Evolutionary conservation across 2,113 vertebrate species (phyloP).

Genomic region (Nerophis ophidion): DNA sequence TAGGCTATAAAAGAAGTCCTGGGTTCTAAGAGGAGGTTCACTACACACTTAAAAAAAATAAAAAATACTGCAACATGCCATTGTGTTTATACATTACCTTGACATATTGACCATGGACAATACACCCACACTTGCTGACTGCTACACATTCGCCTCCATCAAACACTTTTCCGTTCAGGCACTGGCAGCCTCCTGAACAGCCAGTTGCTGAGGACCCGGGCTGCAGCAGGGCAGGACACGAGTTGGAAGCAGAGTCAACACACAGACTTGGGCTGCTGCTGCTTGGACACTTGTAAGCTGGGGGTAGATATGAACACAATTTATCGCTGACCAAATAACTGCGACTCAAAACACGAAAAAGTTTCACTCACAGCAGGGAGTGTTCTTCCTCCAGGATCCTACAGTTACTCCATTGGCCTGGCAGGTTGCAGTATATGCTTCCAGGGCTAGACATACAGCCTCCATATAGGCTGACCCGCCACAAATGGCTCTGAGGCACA

Average conservation of each 20-base stretch:
- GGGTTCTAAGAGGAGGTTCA: neutral
- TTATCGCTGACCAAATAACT: neutral
- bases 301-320: neutral
- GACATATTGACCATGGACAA: slow-evolving; percentile 31
- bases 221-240: slow-evolving; percentile 36
- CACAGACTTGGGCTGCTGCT: slow-evolving; percentile 53
- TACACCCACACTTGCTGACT: slow-evolving; percentile 41
- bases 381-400: slow-evolving; percentile 21
- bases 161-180: slow-evolving; percentile 36
- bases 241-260: slow-evolving; percentile 38
- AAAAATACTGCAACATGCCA: neutral
- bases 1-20: no score
- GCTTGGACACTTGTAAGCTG: slow-evolving; percentile 53
- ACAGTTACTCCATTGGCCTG: slow-evolving; percentile 19
- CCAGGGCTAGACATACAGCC: slow-evolving; percentile 19
- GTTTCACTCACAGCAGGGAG: slow-evolving; percentile 15
- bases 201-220: neutral
- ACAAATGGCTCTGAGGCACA: slow-evolving; percentile 27
- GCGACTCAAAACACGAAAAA: neutral
- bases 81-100: slow-evolving; percentile 11
- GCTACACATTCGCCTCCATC: slow-evolving; percentile 28
- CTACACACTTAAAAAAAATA: neutral
- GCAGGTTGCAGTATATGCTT: slow-evolving; percentile 28
- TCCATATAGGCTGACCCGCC: slow-evolving; percentile 8
- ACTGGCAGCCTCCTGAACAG: slow-evolving; percentile 57